phyloP scores from a whole-genome alignment of 2,113 vertebrate species.

The Bubalus kerabau region DNA sequence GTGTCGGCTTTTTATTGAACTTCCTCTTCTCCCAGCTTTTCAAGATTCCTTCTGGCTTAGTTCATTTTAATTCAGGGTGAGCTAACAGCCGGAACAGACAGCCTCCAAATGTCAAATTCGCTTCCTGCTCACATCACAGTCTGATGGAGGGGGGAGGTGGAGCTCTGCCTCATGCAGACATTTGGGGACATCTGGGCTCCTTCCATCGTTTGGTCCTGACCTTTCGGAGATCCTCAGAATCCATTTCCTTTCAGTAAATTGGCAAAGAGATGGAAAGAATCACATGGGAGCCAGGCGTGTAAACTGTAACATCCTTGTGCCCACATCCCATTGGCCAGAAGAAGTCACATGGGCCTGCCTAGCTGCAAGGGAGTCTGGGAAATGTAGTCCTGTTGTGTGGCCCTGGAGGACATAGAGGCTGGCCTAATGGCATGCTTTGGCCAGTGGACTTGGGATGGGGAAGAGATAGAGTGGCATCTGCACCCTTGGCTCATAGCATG shows the following conservation, averaged over 20 bases:
- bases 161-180: background rate
- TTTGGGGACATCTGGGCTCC: background rate
- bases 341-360: accelerated
- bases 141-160: accelerated
- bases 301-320: background rate
- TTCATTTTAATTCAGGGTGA: background rate
- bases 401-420: background rate
- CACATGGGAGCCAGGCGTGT: accelerated
- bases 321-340: background rate
- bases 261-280: background rate
- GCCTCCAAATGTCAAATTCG: background rate
- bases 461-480: too few species aligned
- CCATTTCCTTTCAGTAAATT: accelerated
- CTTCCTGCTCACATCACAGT: accelerated
- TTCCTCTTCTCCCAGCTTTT: background rate
- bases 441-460: background rate
- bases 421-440: background rate
- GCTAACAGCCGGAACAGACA: background rate
- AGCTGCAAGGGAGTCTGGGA: background rate
- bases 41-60: background rate
- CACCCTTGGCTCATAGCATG: accelerated
- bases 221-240: background rate
- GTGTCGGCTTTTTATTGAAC: background rate
- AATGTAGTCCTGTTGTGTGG: background rate
- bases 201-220: background rate